phyloP scores from a whole-genome alignment of 2,888 invertebrate species.

The Caradrina kadenii region DNA sequence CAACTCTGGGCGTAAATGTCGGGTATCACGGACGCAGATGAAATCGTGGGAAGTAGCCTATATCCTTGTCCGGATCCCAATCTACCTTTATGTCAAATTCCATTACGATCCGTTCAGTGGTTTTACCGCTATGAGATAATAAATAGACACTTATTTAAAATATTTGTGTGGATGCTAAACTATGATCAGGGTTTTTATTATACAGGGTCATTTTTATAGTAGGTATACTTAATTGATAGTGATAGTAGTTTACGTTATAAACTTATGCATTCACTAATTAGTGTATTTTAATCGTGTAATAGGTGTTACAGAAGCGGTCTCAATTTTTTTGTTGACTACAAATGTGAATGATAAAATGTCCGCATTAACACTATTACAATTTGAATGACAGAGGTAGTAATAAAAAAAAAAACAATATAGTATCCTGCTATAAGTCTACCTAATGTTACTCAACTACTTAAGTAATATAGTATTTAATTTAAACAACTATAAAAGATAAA shows the following conservation, averaged over 20 bases:
- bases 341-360: neutral
- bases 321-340: neutral
- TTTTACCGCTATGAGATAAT: no score
- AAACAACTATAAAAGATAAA: slow-evolving; percentile 40
- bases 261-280: neutral
- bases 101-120: no score
- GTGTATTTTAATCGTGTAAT: neutral
- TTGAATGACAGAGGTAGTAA: slow-evolving; percentile 10
- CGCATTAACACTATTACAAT: neutral
- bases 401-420: slow-evolving; percentile 13
- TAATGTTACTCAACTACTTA: slow-evolving; percentile 25
- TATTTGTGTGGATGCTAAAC: no score
- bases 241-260: neutral
- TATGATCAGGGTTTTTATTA: no score
- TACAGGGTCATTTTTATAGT: no score
- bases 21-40: no score
- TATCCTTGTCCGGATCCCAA: no score
- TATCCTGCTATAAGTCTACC: slow-evolving; percentile 2
- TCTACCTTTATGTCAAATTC: no score
- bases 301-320: neutral
- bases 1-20: neutral
- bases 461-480: slow-evolving; percentile 9
- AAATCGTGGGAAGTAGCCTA: no score
- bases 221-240: neutral
- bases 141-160: no score